Base-by-base conservation (phyloP, 1,140 invertebrate genomes). In the Amphibalanus amphitrite region DNA sequence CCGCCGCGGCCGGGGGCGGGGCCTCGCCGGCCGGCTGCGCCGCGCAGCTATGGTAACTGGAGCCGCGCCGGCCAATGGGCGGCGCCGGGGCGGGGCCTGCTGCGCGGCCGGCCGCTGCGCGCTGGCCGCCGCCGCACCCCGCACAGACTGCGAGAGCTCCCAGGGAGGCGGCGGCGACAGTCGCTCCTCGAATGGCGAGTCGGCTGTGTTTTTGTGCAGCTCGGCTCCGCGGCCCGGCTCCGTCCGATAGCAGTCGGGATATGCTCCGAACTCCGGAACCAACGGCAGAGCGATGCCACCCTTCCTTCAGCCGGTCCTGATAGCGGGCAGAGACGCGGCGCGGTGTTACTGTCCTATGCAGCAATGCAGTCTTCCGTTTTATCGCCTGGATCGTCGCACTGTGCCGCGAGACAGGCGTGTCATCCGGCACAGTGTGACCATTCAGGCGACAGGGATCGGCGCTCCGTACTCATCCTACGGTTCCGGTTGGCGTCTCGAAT, bases 41-140 rank as follows among this genome's bases (percentile, higher is more conserved):
- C 65, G n/a, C 65, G 65, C 65, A 28, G n/a, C 65, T 67, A 67
- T 67, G 28, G 65, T 28, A 67, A 67, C 65, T 59, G 65, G 28
- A 26, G 17, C 28, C 28, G 23, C 3, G 26, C 28, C 65, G 28
- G 17, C 65, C 65, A 67, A 67, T 67, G 28, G 65, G 65, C 65
- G 28, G 6, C 23, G 3, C 10, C 1, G 8, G 65, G 65, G 65
- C 65, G 65, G 65, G 23, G 65, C 28, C 65, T 26, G 26, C 17
- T 65, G 64, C 64, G 64, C 64, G 26, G n/a, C 65, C 10, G n/a
- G n/a, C n/a, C 20, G 15, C 26, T 10, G n/a, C 65, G 65, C 47
- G 17, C 47, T 59, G 47, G 47, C 10, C 47, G 47, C 47, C 6
- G 47, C 10, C 47, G 20, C 47, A 3, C 47, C 13, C 1, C 47